Base-by-base conservation (phyloP, 2,797 vertebrate species). In the Lagodon rhomboides region DNA sequence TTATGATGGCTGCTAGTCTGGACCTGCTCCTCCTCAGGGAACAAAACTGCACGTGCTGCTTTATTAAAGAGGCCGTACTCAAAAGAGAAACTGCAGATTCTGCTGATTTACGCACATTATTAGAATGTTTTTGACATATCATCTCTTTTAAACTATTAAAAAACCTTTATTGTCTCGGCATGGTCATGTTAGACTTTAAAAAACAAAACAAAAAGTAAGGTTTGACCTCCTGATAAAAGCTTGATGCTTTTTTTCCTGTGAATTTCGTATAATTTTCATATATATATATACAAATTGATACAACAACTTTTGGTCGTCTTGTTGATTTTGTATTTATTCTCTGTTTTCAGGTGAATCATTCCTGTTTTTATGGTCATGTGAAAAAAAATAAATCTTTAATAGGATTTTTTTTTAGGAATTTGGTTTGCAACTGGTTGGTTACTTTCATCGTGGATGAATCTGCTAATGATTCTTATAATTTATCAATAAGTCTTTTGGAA, bases 1-100 rank as follows among this genome's bases (percentile, higher is more conserved):
- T 67, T 17, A 12, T 5, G 16, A 13, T 22, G 46, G 59, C 18
- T 43, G 59, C 73, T 25, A 17, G 47, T 69, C 38, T 10, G 2
- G 66, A 75, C 58, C 49, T 69, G 77, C 60, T 76, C 43, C 9
- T 25, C 56, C 68, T 86, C 77, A 70, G 70, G 53, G 22, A 74
- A 74, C 46, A 17, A 17, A 73, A 55, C 16, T 20, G 34, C 46
- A 60, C 1, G 1, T 5, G 2, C 10, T 16, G 51, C 50, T 30
- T 41, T 34, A 11, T 27, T 51, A 18, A 46, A 54, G 54, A 64
- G 51, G 9, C 18, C 0, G 4, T 4, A 2, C 47, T 18, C 16
- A 8, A 16, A 47, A 63, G n/a, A 51, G 4, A 56, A 47, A 47
- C 53, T 20, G 12, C 64, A 68, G 62, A 5, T 30, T 25, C 47